Percentiles rank a stretch among this genome's conserved stretches.
Conservation (phyloP, 2,113 vertebrate genomes). For the Alouatta palliata region DNA sequence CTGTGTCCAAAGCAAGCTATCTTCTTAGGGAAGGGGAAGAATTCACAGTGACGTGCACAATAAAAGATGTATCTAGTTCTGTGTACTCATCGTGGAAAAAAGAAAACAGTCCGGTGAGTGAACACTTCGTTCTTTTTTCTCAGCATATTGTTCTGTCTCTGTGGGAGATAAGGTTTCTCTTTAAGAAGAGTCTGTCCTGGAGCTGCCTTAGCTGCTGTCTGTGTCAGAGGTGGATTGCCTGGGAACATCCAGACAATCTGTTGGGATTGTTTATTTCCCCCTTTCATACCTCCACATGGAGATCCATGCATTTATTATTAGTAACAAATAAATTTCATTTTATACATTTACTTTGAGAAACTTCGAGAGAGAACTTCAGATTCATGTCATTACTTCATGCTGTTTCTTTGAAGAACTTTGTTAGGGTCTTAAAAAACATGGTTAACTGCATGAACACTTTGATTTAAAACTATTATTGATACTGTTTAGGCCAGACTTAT, state of each 20-base stretch:
- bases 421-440: not conserved
- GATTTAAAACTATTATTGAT: not conserved
- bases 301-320: not conserved
- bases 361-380: not conserved
- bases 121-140: not conserved
- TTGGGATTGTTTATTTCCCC: not conserved
- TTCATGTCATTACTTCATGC: not conserved
- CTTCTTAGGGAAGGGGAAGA: constrained; percentile 89
- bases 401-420: constrained; percentile 30
- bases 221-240: not conserved
- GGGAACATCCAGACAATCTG: no score
- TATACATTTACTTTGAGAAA: constrained; percentile 17
- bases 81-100: constrained; percentile 89
- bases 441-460: not conserved
- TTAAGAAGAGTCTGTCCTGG: not conserved
- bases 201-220: not conserved
- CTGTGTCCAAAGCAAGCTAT: constrained; percentile 85
- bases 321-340: not conserved
- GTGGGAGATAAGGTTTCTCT: not conserved
- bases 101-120: constrained; percentile 88
- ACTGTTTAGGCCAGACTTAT: not conserved
- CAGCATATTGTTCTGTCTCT: not conserved
- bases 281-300: not conserved
- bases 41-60: constrained; percentile 90
- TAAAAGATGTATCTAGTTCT: constrained; percentile 91